A percentile compares a stretch with the other conserved stretches of the same genome.
phyloP scores from a whole-genome alignment of 1,140 invertebrate species.

The Eumeta japonica region DNA sequence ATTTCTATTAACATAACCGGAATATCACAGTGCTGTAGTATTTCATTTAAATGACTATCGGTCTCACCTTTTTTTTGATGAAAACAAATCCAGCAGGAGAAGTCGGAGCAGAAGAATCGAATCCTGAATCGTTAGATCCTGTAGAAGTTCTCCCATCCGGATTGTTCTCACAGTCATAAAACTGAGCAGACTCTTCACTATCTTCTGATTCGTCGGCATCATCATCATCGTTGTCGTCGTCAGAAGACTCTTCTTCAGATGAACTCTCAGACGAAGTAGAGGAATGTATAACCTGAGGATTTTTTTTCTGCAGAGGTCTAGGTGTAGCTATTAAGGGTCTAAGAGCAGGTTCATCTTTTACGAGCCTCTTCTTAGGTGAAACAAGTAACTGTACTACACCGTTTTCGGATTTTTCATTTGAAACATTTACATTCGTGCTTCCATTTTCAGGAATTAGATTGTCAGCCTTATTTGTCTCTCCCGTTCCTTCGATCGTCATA shows the following conservation, averaged over 20 bases:
- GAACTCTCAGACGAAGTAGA: slow-evolving; percentile 45
- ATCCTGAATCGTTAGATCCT: slow-evolving; percentile 63
- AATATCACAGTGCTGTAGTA: too few species aligned
- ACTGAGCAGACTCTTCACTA: slow-evolving; percentile 41
- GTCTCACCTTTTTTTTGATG: slow-evolving; percentile 55
- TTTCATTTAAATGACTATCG: too few species aligned
- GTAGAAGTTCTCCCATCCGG: slow-evolving; percentile 58
- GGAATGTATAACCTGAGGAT: slow-evolving; percentile 37
- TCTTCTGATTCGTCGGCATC: slow-evolving; percentile 38
- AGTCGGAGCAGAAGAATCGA: slow-evolving; percentile 58
- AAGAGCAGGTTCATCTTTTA: slow-evolving; percentile 57
- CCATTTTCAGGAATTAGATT: background rate
- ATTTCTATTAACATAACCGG: background rate
- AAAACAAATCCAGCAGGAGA: slow-evolving; percentile 49
- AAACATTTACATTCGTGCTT: slow-evolving; percentile 3
- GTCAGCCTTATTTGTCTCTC: slow-evolving; percentile 2
- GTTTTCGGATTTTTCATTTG: slow-evolving; percentile 8
- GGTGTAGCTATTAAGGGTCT: slow-evolving; percentile 60
- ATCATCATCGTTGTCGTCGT: slow-evolving; percentile 36
- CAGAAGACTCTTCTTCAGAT: slow-evolving; percentile 31
- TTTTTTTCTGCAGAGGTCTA: slow-evolving; percentile 58
- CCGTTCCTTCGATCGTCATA: too few species aligned
- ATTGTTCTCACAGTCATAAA: slow-evolving; percentile 50
- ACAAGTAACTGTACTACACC: slow-evolving; percentile 9
- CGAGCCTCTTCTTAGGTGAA: slow-evolving; percentile 22